A percentile compares a stretch with the other conserved stretches of the same genome.
These are phyloP conservation scores for Nasonia longicornis DNA, from an alignment of 1,140 invertebrate species.

Conservation along the genomic window DNA sequence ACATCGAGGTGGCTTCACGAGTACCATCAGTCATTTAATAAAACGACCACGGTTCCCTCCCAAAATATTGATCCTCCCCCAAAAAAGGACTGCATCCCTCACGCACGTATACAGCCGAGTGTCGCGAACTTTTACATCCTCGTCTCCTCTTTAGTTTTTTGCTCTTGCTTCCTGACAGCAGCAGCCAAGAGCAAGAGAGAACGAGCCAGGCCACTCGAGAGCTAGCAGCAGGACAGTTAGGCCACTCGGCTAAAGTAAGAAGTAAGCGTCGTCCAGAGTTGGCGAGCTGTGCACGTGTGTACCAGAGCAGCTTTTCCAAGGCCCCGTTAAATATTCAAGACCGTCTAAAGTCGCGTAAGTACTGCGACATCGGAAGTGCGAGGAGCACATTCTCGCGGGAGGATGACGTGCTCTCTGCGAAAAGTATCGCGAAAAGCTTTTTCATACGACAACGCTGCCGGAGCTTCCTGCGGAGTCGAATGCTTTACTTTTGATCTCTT, in stretches of 20 bases:
- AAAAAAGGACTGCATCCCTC: background rate
- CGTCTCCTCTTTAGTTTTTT: background rate
- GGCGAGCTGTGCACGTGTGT: background rate
- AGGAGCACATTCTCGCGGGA: background rate
- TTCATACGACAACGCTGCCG: too few relatives aligned
- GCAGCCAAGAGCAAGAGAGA: background rate
- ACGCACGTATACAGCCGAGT: background rate
- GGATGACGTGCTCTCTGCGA: background rate
- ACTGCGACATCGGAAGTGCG: constrained; percentile 2
- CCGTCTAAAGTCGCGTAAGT: constrained; percentile 16
- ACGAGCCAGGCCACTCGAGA: background rate
- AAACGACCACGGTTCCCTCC: too few relatives aligned
- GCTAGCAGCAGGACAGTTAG: background rate
- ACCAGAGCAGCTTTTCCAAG: background rate
- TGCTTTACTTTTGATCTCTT: too few relatives aligned
- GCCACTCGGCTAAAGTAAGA: constrained; percentile 23
- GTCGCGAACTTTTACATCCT: background rate
- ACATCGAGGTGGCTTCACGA: too few relatives aligned
- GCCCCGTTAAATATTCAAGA: constrained; percentile 32
- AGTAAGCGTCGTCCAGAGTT: constrained; percentile 1
- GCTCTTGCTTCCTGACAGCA: background rate
- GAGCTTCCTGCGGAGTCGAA: too few relatives aligned
- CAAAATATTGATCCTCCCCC: background rate
- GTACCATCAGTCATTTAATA: too few relatives aligned
- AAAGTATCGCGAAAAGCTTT: background rate